Conservation (phyloP, 2,113 vertebrate species). For the Synchiropus splendidus region DNA sequence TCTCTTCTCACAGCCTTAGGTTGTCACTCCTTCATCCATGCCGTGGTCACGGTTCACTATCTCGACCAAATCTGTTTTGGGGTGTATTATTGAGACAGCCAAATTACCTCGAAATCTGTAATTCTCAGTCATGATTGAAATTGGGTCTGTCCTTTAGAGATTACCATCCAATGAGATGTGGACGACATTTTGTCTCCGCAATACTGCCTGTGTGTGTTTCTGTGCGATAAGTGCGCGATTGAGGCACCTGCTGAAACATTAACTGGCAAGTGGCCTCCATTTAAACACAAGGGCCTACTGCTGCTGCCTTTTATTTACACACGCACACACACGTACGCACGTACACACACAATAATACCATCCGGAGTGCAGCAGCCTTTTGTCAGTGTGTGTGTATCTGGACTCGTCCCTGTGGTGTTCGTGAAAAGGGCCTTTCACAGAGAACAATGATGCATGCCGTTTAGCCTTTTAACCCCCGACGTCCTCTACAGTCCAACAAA, state of each 20-base stretch:
- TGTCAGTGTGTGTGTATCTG: slow-evolving; percentile 45
- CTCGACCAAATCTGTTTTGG: too few species aligned
- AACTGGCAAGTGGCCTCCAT: slow-evolving; percentile 47
- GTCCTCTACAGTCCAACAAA: slow-evolving; percentile 31
- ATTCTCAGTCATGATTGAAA: too few species aligned
- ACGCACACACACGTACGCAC: slow-evolving; percentile 15
- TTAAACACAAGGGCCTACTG: slow-evolving; percentile 36
- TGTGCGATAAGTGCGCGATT: slow-evolving; percentile 7
- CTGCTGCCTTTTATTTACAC: slow-evolving; percentile 43
- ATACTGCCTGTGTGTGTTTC: slow-evolving; percentile 4
- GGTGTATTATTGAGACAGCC: too few species aligned
- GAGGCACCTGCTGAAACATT: slow-evolving; percentile 57
- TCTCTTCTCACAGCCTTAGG: slow-evolving; percentile 3
- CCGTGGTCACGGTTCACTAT: too few species aligned
- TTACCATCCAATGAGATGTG: slow-evolving; percentile 13
- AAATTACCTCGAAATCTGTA: too few species aligned
- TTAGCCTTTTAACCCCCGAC: slow-evolving; percentile 70
- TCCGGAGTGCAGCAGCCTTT: slow-evolving; percentile 47
- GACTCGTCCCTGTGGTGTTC: slow-evolving; percentile 54
- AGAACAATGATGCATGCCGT: slow-evolving; percentile 64
- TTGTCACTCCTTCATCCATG: too few species aligned
- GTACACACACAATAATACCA: slow-evolving; percentile 38
- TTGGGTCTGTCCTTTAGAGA: slow-evolving; percentile 4
- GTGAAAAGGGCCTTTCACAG: slow-evolving; percentile 60
- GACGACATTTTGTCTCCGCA: slow-evolving; percentile 53